Conservation (phyloP, 2,113 vertebrate genomes). For the Rhinoderma darwinii region DNA sequence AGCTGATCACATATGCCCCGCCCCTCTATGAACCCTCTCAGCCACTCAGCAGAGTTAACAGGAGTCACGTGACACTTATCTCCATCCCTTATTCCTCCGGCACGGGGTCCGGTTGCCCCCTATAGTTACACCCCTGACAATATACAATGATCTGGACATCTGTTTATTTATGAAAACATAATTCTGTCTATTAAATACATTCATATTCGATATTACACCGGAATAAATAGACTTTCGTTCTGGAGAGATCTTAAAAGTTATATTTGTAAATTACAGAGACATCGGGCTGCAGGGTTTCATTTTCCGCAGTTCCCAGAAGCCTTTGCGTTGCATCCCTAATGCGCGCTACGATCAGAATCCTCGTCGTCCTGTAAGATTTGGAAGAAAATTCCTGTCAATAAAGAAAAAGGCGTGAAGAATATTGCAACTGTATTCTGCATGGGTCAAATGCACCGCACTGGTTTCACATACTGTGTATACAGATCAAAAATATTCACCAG, state of each 20-base stretch:
- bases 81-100: too few species aligned
- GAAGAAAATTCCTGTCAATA: not conserved
- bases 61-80: too few species aligned
- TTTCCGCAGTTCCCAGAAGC: conserved; percentile 27
- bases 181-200: not conserved
- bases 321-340: not conserved
- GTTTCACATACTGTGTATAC: not conserved
- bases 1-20: too few species aligned
- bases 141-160: not conserved
- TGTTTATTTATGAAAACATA: not conserved
- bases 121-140: not conserved
- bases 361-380: not conserved
- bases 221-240: not conserved
- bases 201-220: not conserved
- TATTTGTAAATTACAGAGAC: too few species aligned
- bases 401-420: not conserved
- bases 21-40: too few species aligned
- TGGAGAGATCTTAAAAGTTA: too few species aligned
- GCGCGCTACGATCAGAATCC: not conserved
- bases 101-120: too few species aligned
- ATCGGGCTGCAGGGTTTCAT: not conserved
- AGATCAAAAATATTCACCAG: too few species aligned
- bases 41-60: too few species aligned
- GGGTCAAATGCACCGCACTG: not conserved
- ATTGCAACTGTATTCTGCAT: not conserved